A percentile compares a stretch with the other conserved stretches of the same genome.
Conservation (phyloP, 2,113 vertebrate genomes). For the Amazona guildingii region DNA sequence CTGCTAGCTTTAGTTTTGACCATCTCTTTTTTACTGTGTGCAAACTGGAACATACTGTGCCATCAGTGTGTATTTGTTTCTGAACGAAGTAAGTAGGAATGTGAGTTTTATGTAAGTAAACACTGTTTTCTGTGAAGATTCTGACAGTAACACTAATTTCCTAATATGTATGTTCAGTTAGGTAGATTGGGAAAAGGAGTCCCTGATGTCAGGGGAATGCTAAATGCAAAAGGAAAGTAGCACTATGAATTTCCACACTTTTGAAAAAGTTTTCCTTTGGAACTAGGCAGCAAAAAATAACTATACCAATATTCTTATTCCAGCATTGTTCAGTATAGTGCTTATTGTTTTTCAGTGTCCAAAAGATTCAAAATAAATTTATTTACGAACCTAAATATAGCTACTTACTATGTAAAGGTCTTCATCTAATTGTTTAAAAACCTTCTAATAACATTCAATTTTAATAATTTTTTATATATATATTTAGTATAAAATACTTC, state of each 20-base stretch:
- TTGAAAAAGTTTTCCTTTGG: background rate
- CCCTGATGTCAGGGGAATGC: background rate
- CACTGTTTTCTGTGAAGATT: background rate
- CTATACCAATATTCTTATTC: background rate
- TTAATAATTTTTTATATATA: background rate
- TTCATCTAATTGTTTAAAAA: background rate
- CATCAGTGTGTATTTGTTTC: background rate
- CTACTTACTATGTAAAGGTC: background rate
- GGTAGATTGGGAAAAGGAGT: background rate
- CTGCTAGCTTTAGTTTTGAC: background rate
- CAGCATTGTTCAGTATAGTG: background rate
- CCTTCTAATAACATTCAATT: background rate
- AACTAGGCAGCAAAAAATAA: background rate
- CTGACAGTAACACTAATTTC: background rate
- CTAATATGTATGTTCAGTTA: background rate
- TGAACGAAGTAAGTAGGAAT: background rate
- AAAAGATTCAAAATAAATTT: background rate
- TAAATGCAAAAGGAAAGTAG: background rate
- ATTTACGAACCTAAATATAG: background rate
- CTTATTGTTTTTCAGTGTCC: background rate
- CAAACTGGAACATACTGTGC: background rate
- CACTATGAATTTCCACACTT: background rate
- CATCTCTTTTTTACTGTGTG: background rate
- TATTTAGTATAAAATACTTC: background rate
- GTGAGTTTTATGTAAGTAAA: background rate